These are phyloP conservation scores for Plebejus argus DNA, from an alignment of 2,888 invertebrate species.

Conservation along the genomic window DNA sequence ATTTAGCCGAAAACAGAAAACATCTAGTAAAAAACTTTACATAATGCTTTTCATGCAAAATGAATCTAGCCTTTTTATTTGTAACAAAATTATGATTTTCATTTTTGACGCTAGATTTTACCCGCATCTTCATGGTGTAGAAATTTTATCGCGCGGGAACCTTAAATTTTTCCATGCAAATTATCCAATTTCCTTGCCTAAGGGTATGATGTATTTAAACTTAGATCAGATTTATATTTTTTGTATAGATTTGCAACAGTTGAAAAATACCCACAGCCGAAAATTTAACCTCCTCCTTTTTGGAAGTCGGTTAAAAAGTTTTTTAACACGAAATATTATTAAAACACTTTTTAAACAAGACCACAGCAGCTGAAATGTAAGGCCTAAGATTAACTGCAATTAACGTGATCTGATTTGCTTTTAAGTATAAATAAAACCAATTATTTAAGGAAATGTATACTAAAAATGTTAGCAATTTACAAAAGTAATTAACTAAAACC, in stretches of 20 bases:
- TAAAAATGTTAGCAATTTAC: background rate
- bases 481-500: conserved; percentile 3
- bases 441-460: background rate
- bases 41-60: background rate
- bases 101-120: background rate
- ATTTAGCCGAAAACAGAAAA: background rate
- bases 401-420: too few relatives aligned
- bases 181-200: background rate
- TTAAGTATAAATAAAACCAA: background rate
- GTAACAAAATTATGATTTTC: background rate
- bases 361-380: too few relatives aligned
- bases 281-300: too few relatives aligned
- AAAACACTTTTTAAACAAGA: too few relatives aligned
- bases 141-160: background rate
- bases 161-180: background rate
- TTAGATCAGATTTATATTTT: background rate
- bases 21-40: background rate
- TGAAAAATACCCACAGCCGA: too few relatives aligned
- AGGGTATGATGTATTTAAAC: background rate
- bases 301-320: too few relatives aligned
- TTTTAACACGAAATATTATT: too few relatives aligned
- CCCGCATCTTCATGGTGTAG: background rate
- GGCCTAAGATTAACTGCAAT: too few relatives aligned
- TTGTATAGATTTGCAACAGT: background rate
- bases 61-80: background rate